Conservation (phyloP, 2,797 vertebrate genomes). For the Cyclura pinguis region DNA sequence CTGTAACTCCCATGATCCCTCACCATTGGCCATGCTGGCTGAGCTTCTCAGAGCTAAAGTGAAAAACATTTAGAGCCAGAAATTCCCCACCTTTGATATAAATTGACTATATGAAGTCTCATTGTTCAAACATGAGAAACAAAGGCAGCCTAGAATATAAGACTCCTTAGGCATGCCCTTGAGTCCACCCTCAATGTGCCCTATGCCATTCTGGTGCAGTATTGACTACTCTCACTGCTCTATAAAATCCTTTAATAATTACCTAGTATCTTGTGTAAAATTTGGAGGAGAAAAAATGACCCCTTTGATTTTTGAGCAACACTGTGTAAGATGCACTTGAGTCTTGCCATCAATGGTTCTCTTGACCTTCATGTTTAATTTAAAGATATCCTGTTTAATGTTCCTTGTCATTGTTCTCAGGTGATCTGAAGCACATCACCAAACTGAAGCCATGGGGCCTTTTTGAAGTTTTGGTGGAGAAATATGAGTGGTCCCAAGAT, state of each 20-base stretch:
- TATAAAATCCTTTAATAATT: neutral
- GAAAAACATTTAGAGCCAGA: neutral
- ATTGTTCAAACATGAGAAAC: neutral
- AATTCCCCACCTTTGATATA: neutral
- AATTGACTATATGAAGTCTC: neutral
- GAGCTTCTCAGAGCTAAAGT: neutral
- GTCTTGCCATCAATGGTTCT: neutral
- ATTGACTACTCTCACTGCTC: neutral
- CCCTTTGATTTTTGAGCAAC: neutral
- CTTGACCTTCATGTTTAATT: neutral
- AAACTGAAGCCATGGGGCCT: constrained; percentile 98
- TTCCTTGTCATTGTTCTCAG: constrained; percentile 75
- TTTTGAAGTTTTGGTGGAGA: constrained; percentile 93
- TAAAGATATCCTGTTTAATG: constrained; percentile 37
- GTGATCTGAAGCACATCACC: constrained; percentile 97
- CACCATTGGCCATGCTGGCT: neutral
- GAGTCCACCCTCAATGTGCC: neutral
- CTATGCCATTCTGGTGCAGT: neutral
- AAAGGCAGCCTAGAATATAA: neutral
- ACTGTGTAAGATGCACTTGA: neutral
- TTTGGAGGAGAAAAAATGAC: neutral
- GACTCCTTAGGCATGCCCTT: neutral
- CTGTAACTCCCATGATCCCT: neutral
- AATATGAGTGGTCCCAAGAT: constrained; percentile 95
- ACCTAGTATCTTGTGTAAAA: neutral